phyloP scores from a whole-genome alignment of 2,797 vertebrate species.

The Betta splendens region DNA sequence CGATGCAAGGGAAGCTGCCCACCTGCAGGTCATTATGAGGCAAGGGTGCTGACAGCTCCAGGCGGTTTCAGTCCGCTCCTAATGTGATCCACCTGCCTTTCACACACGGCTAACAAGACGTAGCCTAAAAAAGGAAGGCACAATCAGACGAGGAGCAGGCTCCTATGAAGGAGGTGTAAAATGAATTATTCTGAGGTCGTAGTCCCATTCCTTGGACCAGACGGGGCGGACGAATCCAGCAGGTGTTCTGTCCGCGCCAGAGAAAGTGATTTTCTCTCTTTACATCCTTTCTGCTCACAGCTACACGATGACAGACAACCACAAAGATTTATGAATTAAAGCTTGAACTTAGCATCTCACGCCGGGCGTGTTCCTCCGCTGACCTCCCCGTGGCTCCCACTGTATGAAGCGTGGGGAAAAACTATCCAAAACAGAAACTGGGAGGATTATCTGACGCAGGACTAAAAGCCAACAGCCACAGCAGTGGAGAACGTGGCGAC shows the following conservation, averaged over 20 bases:
- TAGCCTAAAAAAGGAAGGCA: conserved; percentile 39
- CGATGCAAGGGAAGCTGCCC: conserved; percentile 2
- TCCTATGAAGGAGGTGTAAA: conserved; percentile 51
- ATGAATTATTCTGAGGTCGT: conserved; percentile 67
- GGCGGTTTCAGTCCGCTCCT: conserved; percentile 35
- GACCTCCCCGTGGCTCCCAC: conserved; percentile 46
- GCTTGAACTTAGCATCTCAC: conserved; percentile 61
- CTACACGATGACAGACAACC: conserved; percentile 57
- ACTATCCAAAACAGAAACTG: conserved; percentile 41
- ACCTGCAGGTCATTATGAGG: conserved; percentile 14
- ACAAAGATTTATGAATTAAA: conserved; percentile 74
- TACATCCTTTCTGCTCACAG: conserved; percentile 33
- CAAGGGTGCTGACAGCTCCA: conserved; percentile 36
- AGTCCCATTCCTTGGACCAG: conserved; percentile 38
- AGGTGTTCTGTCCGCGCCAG: conserved; percentile 55
- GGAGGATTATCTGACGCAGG: too few species aligned
- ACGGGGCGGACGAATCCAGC: conserved; percentile 58
- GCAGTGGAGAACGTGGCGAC: conserved; percentile 64
- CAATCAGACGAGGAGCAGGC: conserved; percentile 37
- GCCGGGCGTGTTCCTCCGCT: conserved; percentile 31
- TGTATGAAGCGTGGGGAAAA: conserved; percentile 56
- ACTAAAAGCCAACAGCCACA: too few species aligned
- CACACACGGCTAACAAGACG: conserved; percentile 50
- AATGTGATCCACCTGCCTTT: conserved; percentile 37
- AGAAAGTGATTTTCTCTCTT: conserved; percentile 54